phyloP scores from a whole-genome alignment of 53 echinoderm and acorn worm genomes.

The Zoroaster sp. region DNA sequence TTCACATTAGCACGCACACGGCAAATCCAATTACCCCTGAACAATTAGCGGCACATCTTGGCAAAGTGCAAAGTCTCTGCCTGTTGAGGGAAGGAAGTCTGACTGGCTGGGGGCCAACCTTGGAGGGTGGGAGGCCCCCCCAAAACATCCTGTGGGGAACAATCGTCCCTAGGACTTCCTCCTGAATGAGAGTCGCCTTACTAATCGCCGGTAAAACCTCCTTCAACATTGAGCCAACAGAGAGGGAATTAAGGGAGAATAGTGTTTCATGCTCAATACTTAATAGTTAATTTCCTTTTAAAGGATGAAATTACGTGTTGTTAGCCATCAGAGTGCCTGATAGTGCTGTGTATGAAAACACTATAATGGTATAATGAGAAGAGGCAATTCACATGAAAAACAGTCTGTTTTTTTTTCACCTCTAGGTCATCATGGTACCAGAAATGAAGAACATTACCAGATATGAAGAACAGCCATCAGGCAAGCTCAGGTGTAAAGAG shows the following conservation, averaged over 20 bases:
- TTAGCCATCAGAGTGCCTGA: neutral
- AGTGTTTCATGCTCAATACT: neutral
- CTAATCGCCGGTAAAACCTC: neutral
- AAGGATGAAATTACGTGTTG: neutral
- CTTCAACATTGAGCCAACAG: neutral
- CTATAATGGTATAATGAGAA: neutral
- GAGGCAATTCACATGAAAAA: too few species aligned
- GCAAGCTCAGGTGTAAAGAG: too few species aligned
- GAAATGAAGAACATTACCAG: too few species aligned
- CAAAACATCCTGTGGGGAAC: neutral
- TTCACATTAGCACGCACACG: neutral
- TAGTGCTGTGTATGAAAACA: neutral
- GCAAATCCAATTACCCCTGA: conserved; percentile 28
- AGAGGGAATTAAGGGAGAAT: neutral
- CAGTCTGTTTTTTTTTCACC: too few species aligned
- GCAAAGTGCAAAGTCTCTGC: neutral
- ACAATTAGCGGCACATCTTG: conserved; percentile 6
- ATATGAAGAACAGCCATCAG: too few species aligned
- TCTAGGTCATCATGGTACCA: too few species aligned
- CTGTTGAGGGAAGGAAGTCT: neutral
- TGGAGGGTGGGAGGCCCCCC: conserved; percentile 41
- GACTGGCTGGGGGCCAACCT: conserved; percentile 18
- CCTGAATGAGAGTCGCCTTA: neutral
- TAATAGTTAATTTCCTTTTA: conserved; percentile 26
- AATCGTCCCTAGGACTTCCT: neutral